Evolutionary conservation across 2,888 invertebrate genomes (phyloP).

Genomic region (Drosophila stalkeri): DNA sequence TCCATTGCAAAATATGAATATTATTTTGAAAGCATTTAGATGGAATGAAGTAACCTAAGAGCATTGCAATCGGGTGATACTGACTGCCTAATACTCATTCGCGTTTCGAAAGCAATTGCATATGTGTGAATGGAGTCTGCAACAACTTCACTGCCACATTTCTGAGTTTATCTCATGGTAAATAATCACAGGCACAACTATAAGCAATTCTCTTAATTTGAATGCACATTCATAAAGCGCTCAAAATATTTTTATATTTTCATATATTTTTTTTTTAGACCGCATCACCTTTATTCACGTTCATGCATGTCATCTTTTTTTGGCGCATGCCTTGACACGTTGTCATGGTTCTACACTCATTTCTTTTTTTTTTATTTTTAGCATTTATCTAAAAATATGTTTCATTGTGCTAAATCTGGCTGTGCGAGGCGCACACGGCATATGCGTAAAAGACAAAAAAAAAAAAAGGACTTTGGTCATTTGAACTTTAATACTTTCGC

Average conservation of each 20-base stretch:
- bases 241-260: not conserved
- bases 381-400: slow-evolving; percentile 35
- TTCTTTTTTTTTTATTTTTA: slow-evolving; percentile 11
- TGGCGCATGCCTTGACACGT: slow-evolving; percentile 10
- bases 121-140: not conserved
- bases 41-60: not conserved
- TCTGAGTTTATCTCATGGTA: no score
- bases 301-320: not conserved
- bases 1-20: not conserved
- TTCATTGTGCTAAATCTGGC: slow-evolving; percentile 31
- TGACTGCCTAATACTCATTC: not conserved
- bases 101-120: not conserved
- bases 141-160: no score
- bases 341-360: not conserved
- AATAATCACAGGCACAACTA: not conserved
- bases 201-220: not conserved
- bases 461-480: slow-evolving; percentile 22
- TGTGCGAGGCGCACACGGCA: slow-evolving; percentile 11
- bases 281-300: not conserved
- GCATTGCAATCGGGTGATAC: not conserved
- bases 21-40: not conserved
- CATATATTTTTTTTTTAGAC: not conserved
- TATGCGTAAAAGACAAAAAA: slow-evolving; percentile 21
- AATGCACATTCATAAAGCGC: not conserved
- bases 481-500: slow-evolving; percentile 53